A percentile compares a stretch with the other conserved stretches of the same genome.
Conservation (phyloP, 2,888 invertebrate species). For the Tipula vernalis region DNA sequence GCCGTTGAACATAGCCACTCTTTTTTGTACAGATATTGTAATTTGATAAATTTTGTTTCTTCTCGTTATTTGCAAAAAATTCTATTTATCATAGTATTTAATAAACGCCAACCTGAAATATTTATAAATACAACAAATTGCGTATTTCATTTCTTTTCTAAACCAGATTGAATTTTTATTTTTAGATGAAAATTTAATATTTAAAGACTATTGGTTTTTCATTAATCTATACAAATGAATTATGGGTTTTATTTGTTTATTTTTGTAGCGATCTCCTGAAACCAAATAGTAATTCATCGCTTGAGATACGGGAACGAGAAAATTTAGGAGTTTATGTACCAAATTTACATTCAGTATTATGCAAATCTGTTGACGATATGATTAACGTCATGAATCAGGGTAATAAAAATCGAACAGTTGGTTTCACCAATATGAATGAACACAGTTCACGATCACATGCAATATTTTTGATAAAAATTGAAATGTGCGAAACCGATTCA, state of each 20-base stretch:
- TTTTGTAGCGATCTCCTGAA: slow-evolving; percentile 47
- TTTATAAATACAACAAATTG: not conserved
- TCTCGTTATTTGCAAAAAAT: not conserved
- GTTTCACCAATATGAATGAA: slow-evolving; percentile 95
- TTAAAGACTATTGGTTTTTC: no score
- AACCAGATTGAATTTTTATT: not conserved
- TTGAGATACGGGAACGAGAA: slow-evolving; percentile 53
- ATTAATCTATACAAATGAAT: not conserved
- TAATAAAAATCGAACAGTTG: slow-evolving; percentile 88
- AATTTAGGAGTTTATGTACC: slow-evolving; percentile 86
- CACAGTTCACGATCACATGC: slow-evolving; percentile 97
- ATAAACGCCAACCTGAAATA: not conserved
- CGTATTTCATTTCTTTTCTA: not conserved
- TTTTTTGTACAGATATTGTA: no score
- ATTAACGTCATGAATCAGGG: slow-evolving; percentile 86
- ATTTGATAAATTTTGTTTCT: not conserved
- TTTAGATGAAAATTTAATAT: not conserved
- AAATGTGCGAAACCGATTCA: slow-evolving; percentile 68
- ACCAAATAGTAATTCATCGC: slow-evolving; percentile 38
- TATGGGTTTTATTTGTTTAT: not conserved
- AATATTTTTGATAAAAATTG: slow-evolving; percentile 94
- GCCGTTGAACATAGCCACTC: no score
- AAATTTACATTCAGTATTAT: slow-evolving; percentile 86
- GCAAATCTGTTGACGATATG: slow-evolving; percentile 90
- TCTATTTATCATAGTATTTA: not conserved